These are phyloP conservation scores for Microcebus tavaratra DNA, from an alignment of 2,113 vertebrate species.

Conservation along the genomic window DNA sequence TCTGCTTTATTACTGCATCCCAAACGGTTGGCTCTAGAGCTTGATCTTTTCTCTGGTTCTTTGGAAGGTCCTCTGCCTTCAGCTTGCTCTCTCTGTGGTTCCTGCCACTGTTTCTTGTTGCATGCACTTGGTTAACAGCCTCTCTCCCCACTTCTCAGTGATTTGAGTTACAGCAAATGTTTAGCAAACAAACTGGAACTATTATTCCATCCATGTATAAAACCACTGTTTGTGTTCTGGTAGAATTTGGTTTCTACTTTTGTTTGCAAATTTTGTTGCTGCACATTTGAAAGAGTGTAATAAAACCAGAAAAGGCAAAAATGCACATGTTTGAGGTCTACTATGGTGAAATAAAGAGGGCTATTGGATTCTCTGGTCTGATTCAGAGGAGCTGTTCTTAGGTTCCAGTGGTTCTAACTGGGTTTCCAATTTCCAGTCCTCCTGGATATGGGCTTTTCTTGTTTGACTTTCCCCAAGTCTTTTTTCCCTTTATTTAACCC, in stretches of 20 bases:
- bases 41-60: neutral
- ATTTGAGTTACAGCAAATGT: conserved; percentile 29
- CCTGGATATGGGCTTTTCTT: conserved; percentile 43
- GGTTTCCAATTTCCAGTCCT: conserved; percentile 53
- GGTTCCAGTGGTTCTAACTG: conserved; percentile 36
- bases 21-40: neutral
- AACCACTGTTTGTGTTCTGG: conserved; percentile 60
- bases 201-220: conserved; percentile 46
- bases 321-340: conserved; percentile 42
- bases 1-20: neutral
- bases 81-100: neutral
- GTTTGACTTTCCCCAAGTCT: conserved; percentile 7
- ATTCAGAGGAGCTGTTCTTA: conserved; percentile 1
- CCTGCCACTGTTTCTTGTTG: neutral
- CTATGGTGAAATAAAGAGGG: conserved; percentile 19
- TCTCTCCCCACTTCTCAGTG: neutral
- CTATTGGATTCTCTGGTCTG: neutral
- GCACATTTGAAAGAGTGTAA: conserved; percentile 37
- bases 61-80: neutral
- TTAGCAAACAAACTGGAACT: conserved; percentile 29
- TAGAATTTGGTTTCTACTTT: conserved; percentile 60
- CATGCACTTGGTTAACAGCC: neutral
- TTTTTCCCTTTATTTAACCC: neutral
- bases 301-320: conserved; percentile 66
- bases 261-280: conserved; percentile 45